Conservation (phyloP, 2,113 vertebrate genomes). For the Cephalophus harveyi region DNA sequence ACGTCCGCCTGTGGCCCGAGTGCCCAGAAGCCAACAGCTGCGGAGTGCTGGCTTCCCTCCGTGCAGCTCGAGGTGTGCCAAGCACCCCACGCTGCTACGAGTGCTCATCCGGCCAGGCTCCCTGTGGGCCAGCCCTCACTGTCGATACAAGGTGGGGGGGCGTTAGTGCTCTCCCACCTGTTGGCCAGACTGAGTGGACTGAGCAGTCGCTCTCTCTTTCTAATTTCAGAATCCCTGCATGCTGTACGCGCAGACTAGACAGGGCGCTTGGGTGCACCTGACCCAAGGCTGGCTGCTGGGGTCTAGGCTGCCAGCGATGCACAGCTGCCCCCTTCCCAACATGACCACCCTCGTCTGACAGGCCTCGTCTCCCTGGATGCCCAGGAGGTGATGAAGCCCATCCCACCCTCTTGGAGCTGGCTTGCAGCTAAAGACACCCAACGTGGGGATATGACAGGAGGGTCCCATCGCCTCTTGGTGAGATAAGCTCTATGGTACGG, state of each 20-base stretch:
- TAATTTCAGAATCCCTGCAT: neutral
- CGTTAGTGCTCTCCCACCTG: neutral
- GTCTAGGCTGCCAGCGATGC: neutral
- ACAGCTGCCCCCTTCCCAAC: neutral
- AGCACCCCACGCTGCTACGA: accelerated
- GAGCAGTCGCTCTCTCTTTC: no score
- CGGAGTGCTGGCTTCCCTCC: neutral
- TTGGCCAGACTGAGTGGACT: neutral
- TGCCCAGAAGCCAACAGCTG: neutral
- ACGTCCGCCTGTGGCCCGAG: neutral
- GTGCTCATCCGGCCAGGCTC: accelerated
- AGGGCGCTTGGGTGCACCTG: neutral
- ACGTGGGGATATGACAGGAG: neutral
- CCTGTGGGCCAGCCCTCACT: neutral
- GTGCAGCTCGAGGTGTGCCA: neutral
- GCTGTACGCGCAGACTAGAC: neutral
- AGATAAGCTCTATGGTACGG: neutral
- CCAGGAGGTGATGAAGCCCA: neutral
- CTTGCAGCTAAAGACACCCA: neutral
- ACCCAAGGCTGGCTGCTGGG: neutral
- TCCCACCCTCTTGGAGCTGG: neutral
- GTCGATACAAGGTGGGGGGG: neutral
- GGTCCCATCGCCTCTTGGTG: neutral
- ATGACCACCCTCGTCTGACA: neutral
- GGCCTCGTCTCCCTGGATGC: neutral